A percentile compares a stretch with the other conserved stretches of the same genome.
Conservation (phyloP, 1,140 invertebrate species). For the Pseudomyrmex gracilis region DNA sequence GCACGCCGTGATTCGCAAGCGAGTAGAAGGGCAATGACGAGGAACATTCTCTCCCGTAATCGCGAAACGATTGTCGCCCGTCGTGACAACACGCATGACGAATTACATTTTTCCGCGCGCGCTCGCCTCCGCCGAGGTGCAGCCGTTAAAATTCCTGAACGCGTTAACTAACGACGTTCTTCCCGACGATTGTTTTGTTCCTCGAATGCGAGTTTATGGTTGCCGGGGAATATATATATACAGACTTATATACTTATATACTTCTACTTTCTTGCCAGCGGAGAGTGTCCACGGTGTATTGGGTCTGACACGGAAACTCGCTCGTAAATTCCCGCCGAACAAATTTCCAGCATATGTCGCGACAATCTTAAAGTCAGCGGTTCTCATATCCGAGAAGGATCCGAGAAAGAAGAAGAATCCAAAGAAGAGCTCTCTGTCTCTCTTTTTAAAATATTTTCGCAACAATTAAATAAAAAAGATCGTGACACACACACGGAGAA, state of each 20-base stretch:
- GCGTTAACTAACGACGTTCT: constrained; percentile 75
- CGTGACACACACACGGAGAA: background rate
- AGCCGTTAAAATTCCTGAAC: constrained; percentile 76
- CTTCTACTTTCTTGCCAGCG: constrained; percentile 68
- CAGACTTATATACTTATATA: constrained; percentile 71
- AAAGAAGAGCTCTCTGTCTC: no score
- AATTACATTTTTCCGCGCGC: constrained; percentile 44
- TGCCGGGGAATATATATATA: constrained; percentile 64
- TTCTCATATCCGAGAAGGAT: constrained; percentile 60
- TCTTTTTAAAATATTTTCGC: background rate
- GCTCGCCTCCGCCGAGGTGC: constrained; percentile 13
- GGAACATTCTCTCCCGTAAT: background rate
- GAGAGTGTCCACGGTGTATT: constrained; percentile 72
- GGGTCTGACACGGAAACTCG: constrained; percentile 78
- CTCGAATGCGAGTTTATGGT: constrained; percentile 75
- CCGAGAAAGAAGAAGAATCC: no score
- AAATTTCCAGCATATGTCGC: constrained; percentile 80
- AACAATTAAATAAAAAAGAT: background rate
- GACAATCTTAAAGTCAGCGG: constrained; percentile 75
- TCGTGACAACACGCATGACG: constrained; percentile 31
- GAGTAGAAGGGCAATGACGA: no score
- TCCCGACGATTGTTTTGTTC: constrained; percentile 70
- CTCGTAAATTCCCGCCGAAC: constrained; percentile 81
- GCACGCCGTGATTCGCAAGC: no score
- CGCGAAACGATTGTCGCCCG: background rate